Conservation (phyloP, 2,113 vertebrate species). For the Tragelaphus buxtoni region DNA sequence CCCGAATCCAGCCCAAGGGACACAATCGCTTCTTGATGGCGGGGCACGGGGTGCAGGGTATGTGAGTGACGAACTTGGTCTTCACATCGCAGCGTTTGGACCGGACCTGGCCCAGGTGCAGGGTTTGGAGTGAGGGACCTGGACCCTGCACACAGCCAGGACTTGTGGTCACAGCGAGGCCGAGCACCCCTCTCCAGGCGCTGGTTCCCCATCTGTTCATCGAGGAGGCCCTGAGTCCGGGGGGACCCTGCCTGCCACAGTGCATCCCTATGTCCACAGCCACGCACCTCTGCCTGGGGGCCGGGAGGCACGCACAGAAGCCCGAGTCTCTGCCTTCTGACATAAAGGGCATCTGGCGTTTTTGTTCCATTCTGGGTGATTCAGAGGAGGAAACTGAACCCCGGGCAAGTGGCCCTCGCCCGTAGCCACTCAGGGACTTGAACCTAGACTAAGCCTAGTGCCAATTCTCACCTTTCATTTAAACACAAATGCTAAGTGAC, state of each 20-base stretch:
- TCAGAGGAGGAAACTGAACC: background rate
- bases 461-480: background rate
- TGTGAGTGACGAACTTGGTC: constrained; percentile 58
- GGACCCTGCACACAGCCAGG: accelerated
- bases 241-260: background rate
- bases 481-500: background rate
- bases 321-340: background rate
- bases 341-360: background rate
- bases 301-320: accelerated
- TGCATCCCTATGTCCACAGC: background rate
- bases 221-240: no score
- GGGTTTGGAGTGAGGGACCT: background rate
- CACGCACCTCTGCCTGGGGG: no score
- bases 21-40: constrained; percentile 72
- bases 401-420: background rate
- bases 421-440: background rate
- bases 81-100: constrained; percentile 79
- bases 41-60: constrained; percentile 84
- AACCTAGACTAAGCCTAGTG: background rate
- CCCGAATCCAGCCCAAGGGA: constrained; percentile 75
- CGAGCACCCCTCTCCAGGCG: background rate
- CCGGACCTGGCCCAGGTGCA: background rate
- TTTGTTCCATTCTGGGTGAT: background rate
- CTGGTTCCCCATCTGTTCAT: background rate
- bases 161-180: background rate